Conservation (phyloP, 2,888 invertebrate species). For the Dione juno region DNA sequence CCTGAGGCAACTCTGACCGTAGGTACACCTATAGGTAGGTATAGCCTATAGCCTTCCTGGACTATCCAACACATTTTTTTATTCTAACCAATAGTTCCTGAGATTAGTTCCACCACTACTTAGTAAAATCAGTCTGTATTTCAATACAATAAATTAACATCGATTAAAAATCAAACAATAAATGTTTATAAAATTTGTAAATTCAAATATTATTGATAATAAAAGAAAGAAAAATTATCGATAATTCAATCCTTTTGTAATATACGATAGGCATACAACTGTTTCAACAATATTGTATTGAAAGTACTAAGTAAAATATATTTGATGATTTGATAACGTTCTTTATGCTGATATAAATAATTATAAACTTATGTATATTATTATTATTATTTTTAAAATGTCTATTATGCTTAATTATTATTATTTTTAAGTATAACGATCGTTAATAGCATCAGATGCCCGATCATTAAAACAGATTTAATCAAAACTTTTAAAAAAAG, state of each 20-base stretch:
- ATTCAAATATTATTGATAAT: background rate
- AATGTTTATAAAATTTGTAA: too few species aligned
- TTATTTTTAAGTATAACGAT: background rate
- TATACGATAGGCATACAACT: background rate
- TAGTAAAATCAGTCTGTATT: background rate
- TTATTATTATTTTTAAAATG: background rate
- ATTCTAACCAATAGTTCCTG: too few species aligned
- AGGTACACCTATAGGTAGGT: too few species aligned
- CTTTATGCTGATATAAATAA: background rate
- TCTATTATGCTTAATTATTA: background rate
- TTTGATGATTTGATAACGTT: constrained; percentile 9
- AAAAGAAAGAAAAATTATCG: background rate
- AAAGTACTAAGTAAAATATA: constrained; percentile 14
- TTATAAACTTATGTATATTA: background rate
- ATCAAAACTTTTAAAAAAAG: too few species aligned
- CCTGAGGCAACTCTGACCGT: too few species aligned
- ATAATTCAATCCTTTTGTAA: constrained; percentile 18
- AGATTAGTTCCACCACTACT: too few species aligned
- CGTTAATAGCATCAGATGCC: too few species aligned
- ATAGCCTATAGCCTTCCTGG: too few species aligned
- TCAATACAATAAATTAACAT: background rate
- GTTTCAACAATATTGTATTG: background rate
- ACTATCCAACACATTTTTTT: too few species aligned
- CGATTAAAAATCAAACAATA: constrained; percentile 1
- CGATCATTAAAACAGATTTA: too few species aligned